A percentile compares a stretch with the other conserved stretches of the same genome.
Evolutionary conservation across 2,113 vertebrate genomes (phyloP).

Genomic region (Triplophysa rosa): DNA sequence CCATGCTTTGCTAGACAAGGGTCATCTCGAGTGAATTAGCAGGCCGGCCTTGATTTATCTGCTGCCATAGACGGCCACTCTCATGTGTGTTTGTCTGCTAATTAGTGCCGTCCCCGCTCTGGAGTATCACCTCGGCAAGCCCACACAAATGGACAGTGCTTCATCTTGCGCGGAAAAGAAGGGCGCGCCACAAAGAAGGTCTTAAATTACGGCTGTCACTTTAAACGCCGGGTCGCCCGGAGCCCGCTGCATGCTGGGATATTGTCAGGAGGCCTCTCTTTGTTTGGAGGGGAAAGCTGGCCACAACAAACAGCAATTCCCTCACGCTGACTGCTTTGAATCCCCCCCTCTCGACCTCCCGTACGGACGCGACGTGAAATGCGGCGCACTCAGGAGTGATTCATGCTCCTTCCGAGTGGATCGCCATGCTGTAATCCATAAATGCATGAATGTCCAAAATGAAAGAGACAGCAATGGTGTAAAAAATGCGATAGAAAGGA

Average conservation of each 20-base stretch:
- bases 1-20: slow-evolving; percentile 47
- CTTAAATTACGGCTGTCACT: slow-evolving; percentile 58
- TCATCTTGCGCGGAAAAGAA: slow-evolving; percentile 53
- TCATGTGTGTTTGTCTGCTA: slow-evolving; percentile 51
- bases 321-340: slow-evolving; percentile 43
- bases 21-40: slow-evolving; percentile 53
- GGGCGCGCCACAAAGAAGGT: slow-evolving; percentile 48
- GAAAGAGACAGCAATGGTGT: slow-evolving; percentile 44
- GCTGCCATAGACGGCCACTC: slow-evolving; percentile 44
- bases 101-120: slow-evolving; percentile 46
- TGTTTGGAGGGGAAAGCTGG: slow-evolving; percentile 47
- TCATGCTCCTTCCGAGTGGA: slow-evolving; percentile 39
- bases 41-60: slow-evolving; percentile 53
- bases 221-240: slow-evolving; percentile 45
- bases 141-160: slow-evolving; percentile 47
- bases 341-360: slow-evolving; percentile 32
- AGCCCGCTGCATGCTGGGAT: slow-evolving; percentile 49
- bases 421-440: slow-evolving; percentile 54
- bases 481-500: slow-evolving; percentile 27
- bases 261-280: slow-evolving; percentile 46
- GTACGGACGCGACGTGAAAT: slow-evolving; percentile 33
- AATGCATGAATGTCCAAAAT: slow-evolving; percentile 58
- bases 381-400: slow-evolving; percentile 65
- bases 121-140: slow-evolving; percentile 46
- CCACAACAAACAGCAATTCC: slow-evolving; percentile 41